Evolutionary conservation across 2,888 invertebrate species (phyloP).

Genomic region (Adelognathus sp.): DNA sequence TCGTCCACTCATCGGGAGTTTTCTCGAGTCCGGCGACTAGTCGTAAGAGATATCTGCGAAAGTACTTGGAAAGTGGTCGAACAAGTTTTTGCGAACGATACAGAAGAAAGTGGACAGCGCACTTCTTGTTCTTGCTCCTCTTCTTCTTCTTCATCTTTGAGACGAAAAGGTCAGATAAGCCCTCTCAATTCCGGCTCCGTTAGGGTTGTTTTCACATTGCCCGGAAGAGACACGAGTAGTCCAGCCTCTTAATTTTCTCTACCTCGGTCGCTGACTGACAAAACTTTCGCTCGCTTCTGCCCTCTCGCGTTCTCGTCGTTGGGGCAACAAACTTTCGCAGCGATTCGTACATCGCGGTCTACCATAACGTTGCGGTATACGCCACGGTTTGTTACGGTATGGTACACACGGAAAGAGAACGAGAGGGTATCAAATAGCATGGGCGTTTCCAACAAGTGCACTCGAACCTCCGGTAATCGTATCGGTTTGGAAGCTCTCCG

Average conservation of each 20-base stretch:
- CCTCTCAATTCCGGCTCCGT: background rate
- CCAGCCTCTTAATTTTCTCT: constrained; percentile 35
- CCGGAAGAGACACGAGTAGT: background rate
- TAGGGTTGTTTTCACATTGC: constrained; percentile 8
- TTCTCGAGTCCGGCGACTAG: background rate
- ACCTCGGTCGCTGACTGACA: background rate
- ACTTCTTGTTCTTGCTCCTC: background rate
- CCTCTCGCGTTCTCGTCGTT: background rate
- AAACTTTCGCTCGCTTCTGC: too few relatives aligned
- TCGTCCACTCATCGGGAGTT: background rate
- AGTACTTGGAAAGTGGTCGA: background rate
- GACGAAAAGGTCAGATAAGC: constrained; percentile 25
- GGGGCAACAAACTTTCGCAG: background rate
- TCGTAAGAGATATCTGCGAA: background rate
- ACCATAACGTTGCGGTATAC: background rate
- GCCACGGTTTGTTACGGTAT: background rate
- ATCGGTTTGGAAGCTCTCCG: constrained; percentile 26
- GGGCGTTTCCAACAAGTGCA: constrained; percentile 11
- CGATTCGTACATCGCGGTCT: constrained; percentile 1
- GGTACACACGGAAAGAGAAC: too few relatives aligned
- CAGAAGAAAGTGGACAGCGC: constrained; percentile 21
- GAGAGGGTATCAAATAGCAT: constrained; percentile 15
- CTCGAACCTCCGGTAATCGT: constrained; percentile 35
- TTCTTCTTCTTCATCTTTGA: background rate
- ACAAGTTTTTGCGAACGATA: constrained; percentile 17